These are phyloP conservation scores for Pomacea maculata DNA, from an alignment of 1,140 invertebrate genomes.

Conservation along the genomic window DNA sequence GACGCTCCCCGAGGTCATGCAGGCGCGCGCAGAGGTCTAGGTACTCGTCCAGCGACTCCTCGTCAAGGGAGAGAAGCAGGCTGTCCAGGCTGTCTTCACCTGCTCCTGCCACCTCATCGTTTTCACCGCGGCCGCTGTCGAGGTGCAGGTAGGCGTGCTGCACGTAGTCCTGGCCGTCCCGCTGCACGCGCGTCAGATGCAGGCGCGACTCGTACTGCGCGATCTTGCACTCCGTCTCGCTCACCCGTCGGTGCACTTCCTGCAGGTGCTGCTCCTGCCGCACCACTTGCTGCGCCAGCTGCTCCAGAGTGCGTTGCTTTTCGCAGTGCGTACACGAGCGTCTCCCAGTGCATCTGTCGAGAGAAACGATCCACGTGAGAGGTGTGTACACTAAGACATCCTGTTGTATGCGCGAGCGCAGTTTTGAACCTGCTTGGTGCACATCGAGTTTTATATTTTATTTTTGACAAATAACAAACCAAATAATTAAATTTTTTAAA, in stretches of 20 bases:
- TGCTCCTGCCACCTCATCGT: too few species aligned
- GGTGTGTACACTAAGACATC: too few species aligned
- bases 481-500: too few species aligned
- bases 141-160: constrained; percentile 79
- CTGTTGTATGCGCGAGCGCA: too few species aligned
- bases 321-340: constrained; percentile 21
- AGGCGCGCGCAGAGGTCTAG: constrained; percentile 76
- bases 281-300: constrained; percentile 79
- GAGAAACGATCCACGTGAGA: too few species aligned
- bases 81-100: constrained; percentile 45
- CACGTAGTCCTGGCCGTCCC: constrained; percentile 83
- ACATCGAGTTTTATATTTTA: too few species aligned
- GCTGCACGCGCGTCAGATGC: constrained; percentile 75
- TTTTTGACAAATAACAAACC: too few species aligned
- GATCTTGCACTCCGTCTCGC: constrained; percentile 82
- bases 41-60: constrained; percentile 62
- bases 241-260: constrained; percentile 72
- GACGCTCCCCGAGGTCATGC: constrained; percentile 76
- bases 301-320: constrained; percentile 67
- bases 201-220: constrained; percentile 79
- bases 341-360: not conserved
- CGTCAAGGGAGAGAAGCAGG: constrained; percentile 41
- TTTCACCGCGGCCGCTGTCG: constrained; percentile 57
- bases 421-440: too few species aligned
- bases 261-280: constrained; percentile 85